Conservation (phyloP, 2,113 vertebrate species). For the Lipotes vexillifer region DNA sequence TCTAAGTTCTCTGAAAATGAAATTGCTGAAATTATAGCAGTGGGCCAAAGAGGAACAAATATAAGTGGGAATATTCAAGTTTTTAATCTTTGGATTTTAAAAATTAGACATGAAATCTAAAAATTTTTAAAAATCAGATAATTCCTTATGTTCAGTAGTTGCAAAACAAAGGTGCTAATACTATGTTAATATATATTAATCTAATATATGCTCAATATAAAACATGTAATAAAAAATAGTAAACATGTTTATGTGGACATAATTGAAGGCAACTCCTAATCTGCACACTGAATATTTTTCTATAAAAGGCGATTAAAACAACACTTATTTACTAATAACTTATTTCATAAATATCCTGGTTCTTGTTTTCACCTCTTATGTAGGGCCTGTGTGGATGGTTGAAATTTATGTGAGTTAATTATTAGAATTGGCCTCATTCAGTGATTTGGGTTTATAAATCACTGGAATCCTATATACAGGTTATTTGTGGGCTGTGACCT, state of each 20-base stretch:
- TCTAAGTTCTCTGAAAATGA: not conserved
- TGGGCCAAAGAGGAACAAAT: not conserved
- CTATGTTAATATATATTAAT: not conserved
- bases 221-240: not conserved
- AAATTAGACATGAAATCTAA: not conserved
- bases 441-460: not conserved
- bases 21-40: not conserved
- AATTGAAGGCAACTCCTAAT: not conserved
- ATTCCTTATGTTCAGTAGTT: not conserved
- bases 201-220: not conserved
- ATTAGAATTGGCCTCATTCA: not conserved
- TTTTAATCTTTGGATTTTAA: not conserved
- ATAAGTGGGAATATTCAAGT: not conserved
- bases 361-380: not conserved
- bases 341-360: not conserved
- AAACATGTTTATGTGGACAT: not conserved
- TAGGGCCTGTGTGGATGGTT: not conserved
- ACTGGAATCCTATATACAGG: not conserved
- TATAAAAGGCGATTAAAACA: not conserved
- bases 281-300: not conserved
- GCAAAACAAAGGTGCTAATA: not conserved
- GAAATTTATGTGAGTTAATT: not conserved
- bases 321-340: not conserved
- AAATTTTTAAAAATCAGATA: not conserved
- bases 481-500: not conserved